A percentile compares a stretch with the other conserved stretches of the same genome.
Conservation (phyloP, 53 echinoderm and acorn worm species). For the Echinometra lucunter region DNA sequence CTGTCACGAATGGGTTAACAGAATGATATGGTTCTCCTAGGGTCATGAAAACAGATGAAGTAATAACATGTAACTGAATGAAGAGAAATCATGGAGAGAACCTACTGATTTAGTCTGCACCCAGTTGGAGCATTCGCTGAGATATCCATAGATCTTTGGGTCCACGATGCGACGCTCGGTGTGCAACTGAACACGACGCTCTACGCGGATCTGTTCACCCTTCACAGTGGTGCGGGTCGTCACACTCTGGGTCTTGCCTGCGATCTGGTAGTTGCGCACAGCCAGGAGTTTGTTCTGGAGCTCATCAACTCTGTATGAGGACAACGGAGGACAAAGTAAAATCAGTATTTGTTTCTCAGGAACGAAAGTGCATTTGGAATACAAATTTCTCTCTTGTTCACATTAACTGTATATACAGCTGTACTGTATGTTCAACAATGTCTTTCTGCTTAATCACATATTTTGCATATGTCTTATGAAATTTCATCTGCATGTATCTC, state of each 20-base stretch:
- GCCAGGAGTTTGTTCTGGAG: slow-evolving; percentile 85
- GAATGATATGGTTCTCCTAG: not conserved
- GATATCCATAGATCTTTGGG: slow-evolving; percentile 88
- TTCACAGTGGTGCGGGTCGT: slow-evolving; percentile 86
- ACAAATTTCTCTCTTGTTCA: not conserved
- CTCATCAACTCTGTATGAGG: slow-evolving; percentile 74
- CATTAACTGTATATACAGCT: not conserved
- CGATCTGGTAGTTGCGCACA: slow-evolving; percentile 91
- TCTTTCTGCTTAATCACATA: not conserved
- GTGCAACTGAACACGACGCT: slow-evolving; percentile 89
- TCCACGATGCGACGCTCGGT: slow-evolving; percentile 93
- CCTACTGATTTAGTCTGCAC: slow-evolving; percentile 88
- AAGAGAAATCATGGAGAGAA: not conserved
- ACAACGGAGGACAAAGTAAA: not conserved
- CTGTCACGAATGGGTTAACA: no score
- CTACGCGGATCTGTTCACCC: slow-evolving; percentile 86
- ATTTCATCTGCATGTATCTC: not conserved
- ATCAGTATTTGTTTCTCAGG: not conserved
- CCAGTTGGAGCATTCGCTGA: slow-evolving; percentile 93
- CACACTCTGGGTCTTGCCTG: slow-evolving; percentile 89
- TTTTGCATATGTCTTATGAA: no score
- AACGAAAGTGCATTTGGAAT: not conserved
- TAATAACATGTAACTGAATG: not conserved
- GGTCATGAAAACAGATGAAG: not conserved
- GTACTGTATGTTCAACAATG: no score